These are phyloP conservation scores for Drosophila nigromelanica DNA, from an alignment of 1,140 invertebrate genomes.

Conservation along the genomic window DNA sequence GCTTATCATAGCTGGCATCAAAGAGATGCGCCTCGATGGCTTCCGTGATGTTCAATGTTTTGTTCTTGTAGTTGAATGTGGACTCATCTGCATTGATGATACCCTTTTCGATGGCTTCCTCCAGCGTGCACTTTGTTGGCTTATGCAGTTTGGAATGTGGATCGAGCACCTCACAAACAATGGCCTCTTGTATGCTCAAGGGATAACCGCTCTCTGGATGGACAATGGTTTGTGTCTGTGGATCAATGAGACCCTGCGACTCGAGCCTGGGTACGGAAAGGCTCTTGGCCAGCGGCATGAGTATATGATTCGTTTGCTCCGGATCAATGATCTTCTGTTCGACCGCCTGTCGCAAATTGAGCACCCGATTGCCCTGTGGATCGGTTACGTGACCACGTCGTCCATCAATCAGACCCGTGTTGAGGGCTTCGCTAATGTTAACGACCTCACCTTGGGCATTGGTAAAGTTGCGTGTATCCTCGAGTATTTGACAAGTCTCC, in stretches of 20 bases:
- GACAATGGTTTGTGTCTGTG: constrained; percentile 91
- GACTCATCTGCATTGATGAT: constrained; percentile 90
- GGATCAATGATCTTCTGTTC: constrained; percentile 93
- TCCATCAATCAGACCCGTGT: constrained; percentile 90
- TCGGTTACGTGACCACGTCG: constrained; percentile 92
- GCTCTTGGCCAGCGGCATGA: constrained; percentile 92
- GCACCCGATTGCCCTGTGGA: constrained; percentile 90
- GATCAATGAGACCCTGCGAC: constrained; percentile 92
- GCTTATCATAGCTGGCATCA: constrained; percentile 84
- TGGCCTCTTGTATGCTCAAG: constrained; percentile 91
- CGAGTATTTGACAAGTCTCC: constrained; percentile 89
- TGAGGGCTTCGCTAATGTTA: constrained; percentile 90
- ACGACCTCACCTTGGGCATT: constrained; percentile 87
- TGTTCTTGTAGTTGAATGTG: constrained; percentile 87
- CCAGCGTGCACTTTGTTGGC: constrained; percentile 88
- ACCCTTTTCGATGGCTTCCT: constrained; percentile 91
- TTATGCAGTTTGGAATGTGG: constrained; percentile 88
- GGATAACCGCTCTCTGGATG: constrained; percentile 94
- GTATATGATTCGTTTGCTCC: constrained; percentile 89
- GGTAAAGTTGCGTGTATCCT: constrained; percentile 85
- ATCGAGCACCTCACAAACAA: constrained; percentile 94
- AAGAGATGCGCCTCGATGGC: constrained; percentile 89
- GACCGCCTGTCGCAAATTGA: constrained; percentile 93
- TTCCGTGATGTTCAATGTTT: constrained; percentile 88
- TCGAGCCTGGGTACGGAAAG: constrained; percentile 92